Conservation (phyloP, 2,888 invertebrate species). For the Diarsia brunnea region DNA sequence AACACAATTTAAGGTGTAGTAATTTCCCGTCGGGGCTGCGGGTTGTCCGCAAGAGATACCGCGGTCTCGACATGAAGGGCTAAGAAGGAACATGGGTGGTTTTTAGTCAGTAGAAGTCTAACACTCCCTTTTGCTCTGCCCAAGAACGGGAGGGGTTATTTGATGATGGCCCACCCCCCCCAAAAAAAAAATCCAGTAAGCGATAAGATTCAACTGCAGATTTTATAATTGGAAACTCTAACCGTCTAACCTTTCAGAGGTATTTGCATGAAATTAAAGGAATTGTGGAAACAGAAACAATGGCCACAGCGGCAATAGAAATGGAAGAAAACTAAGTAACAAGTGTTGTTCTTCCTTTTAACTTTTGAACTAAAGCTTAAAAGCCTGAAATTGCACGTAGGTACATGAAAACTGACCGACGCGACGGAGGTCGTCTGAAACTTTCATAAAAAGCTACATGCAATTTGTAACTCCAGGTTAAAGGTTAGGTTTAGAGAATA, state of each 20-base stretch:
- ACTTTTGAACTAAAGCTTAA: slow-evolving; percentile 59
- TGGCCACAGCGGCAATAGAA: slow-evolving; percentile 32
- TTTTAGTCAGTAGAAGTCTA: no score
- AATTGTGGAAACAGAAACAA: slow-evolving; percentile 24
- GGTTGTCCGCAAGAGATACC: no score
- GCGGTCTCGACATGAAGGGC: no score
- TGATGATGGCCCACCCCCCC: no score
- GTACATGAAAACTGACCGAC: slow-evolving; percentile 49
- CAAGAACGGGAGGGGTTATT: no score
- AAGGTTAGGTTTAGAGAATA: neutral
- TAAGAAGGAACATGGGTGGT: no score
- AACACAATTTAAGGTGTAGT: no score
- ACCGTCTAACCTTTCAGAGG: neutral
- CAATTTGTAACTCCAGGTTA: slow-evolving; percentile 8
- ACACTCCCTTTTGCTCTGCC: no score
- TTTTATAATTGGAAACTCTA: neutral
- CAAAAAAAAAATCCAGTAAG: neutral
- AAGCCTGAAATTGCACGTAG: slow-evolving; percentile 62
- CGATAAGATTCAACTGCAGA: neutral
- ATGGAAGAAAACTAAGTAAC: slow-evolving; percentile 49
- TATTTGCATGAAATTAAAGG: neutral
- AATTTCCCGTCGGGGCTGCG: no score
- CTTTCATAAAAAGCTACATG: slow-evolving; percentile 45
- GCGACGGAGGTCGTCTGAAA: slow-evolving; percentile 34
- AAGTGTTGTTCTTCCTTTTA: slow-evolving; percentile 46